Base-by-base conservation (phyloP, 2,113 vertebrate species). In the Lophotis ruficrista region DNA sequence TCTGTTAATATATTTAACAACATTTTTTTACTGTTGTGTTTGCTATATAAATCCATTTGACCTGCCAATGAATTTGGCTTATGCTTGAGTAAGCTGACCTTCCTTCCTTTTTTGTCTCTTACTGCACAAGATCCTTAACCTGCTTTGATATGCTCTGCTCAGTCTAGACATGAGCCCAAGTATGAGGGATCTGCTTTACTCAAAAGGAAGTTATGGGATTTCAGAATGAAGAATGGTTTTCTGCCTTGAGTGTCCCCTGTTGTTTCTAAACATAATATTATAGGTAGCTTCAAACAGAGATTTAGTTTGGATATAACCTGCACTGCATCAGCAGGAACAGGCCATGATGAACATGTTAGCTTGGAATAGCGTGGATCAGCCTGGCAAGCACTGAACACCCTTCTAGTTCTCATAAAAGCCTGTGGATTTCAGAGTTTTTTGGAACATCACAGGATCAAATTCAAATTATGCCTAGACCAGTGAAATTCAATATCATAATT, bases 401-500 rank as follows among this genome's bases (percentile, higher is more conserved):
- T 70, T 88, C 61, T 82, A 83, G 66, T 70, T 86, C 91, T 87
- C 71, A 31, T 37, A 82, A 93, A 91, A 96, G 57, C 57, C 61
- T 76, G 65, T 47, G 83, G 80, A 81, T 92, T 91, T 84, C 28
- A 87, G 72, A 57, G 54, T 72, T 92, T 91, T 80, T 87, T 50
- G 91, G 92, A 95, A 94, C 72, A 57, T 78, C 56, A 64, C 76
- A 92, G 80, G 7, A 92, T 41, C n/a, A 87, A 78, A 90, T 65
- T 80, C 86, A 93, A 90, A 64, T 69, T 64, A 38, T 84, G 92
- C 83, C 47, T 69, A 95, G 69, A 61, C 11, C 22, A 72, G 92
- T 82, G 95, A 94, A 96, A 96, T 92, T 64, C 92, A 89, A 96
- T 57, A 37, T 66, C 53, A 11, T 76, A 61, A 95, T 95, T 96